Conservation (phyloP, 1,140 invertebrate genomes). For the Heterodera schachtii region DNA sequence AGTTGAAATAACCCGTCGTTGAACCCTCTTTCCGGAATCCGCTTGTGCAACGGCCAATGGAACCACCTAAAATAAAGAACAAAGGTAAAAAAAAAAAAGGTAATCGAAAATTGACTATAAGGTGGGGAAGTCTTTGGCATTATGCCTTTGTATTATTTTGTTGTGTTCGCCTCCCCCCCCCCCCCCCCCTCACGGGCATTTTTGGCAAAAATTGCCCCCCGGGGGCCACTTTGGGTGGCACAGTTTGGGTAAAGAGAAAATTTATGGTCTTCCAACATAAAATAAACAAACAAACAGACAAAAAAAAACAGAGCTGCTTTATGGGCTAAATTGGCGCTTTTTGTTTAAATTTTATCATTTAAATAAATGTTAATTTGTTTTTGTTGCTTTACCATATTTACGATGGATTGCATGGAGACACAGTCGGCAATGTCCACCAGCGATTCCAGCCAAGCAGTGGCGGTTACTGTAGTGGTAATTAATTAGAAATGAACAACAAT, state of each 20-base stretch:
- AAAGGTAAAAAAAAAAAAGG: constrained; percentile 13
- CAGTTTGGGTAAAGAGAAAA: too few species aligned
- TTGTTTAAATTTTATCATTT: too few species aligned
- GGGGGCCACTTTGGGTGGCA: background rate
- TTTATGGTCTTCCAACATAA: too few species aligned
- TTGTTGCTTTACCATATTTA: constrained; percentile 65
- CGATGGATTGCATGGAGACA: constrained; percentile 67
- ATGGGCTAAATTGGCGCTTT: too few species aligned
- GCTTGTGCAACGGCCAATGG: constrained; percentile 67
- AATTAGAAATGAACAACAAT: constrained; percentile 34
- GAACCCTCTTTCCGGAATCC: constrained; percentile 67
- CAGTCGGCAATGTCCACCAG: constrained; percentile 68
- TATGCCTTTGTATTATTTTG: background rate
- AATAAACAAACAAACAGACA: too few species aligned
- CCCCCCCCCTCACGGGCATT: too few species aligned
- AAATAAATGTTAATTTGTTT: background rate
- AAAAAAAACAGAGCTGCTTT: too few species aligned
- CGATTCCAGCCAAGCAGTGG: constrained; percentile 69
- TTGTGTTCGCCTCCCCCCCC: background rate
- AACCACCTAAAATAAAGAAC: constrained; percentile 66
- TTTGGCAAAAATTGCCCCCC: constrained; percentile 14
- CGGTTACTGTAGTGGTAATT: constrained; percentile 65
- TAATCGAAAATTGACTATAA: constrained; percentile 6
- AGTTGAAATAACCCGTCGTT: constrained; percentile 65
- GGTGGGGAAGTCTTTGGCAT: too few species aligned